Evolutionary conservation across 2,888 invertebrate genomes (phyloP).

Genomic region (Dinocampus coccinellae): DNA sequence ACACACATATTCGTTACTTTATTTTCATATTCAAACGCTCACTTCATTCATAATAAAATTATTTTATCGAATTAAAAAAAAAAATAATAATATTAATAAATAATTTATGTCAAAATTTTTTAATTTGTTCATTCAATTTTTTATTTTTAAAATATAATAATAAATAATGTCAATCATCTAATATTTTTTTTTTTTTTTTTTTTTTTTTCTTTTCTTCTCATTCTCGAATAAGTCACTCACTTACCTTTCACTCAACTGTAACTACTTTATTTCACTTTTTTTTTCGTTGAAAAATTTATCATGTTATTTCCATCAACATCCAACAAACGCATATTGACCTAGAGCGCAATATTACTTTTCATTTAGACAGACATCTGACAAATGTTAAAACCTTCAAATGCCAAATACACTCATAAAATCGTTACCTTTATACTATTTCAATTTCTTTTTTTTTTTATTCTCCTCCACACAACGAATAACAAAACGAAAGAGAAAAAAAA

Average conservation of each 20-base stretch:
- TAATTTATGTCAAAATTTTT: no score
- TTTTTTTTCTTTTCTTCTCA: no score
- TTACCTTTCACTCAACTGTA: neutral
- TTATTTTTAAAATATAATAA: no score
- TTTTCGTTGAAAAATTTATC: neutral
- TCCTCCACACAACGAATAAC: neutral
- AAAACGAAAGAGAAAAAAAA: no score
- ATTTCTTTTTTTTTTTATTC: neutral
- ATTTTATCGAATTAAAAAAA: no score
- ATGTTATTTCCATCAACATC: neutral
- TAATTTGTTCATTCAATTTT: no score
- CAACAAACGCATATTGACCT: conserved; percentile 10
- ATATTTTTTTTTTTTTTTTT: no score
- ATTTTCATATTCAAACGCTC: neutral
- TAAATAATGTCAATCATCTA: no score
- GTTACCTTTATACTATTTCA: neutral
- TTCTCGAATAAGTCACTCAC: no score
- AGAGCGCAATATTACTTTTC: conserved; percentile 24
- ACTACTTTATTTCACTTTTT: neutral
- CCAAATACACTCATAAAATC: neutral
- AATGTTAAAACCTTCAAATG: neutral
- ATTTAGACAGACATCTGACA: conserved; percentile 15
- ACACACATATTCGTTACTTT: neutral
- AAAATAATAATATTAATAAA: no score
- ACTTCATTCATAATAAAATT: no score